Conservation (phyloP, 2,797 vertebrate species). For the Spatula clypeata region DNA sequence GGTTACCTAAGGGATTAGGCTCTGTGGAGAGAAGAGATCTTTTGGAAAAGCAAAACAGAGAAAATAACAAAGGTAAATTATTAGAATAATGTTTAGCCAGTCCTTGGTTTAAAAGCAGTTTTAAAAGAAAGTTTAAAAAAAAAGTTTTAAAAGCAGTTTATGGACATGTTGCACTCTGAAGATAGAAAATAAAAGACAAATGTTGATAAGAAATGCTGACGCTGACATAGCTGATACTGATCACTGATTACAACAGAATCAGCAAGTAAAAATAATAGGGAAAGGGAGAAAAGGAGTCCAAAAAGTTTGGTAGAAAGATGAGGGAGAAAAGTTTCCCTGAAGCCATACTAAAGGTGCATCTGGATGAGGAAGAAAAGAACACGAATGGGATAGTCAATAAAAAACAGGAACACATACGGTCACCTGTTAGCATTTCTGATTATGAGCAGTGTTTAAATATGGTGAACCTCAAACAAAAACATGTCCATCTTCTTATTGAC, state of each 20-base stretch:
- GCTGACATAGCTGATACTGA: neutral
- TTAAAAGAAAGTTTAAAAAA: too few relatives aligned
- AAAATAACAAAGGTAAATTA: neutral
- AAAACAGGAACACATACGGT: neutral
- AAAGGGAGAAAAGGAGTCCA: neutral
- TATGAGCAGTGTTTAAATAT: neutral
- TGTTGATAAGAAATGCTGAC: neutral
- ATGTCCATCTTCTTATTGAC: neutral
- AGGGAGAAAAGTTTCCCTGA: neutral
- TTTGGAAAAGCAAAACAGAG: neutral
- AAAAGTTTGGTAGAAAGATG: neutral
- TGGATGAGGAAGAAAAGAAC: neutral
- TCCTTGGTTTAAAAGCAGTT: neutral
- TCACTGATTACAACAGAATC: neutral
- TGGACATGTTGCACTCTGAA: neutral
- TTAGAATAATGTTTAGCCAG: neutral
- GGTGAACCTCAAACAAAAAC: neutral
- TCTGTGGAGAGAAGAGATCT: neutral
- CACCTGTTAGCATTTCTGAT: neutral
- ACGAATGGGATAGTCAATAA: neutral
- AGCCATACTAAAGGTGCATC: neutral
- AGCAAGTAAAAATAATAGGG: neutral
- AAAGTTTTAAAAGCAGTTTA: neutral
- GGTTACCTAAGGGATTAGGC: neutral
- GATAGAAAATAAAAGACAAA: neutral